Evolutionary conservation across 2,888 invertebrate genomes (phyloP), one percentile per base, ranked within the genome.

Genomic region (Ectemnius continuus): DNA sequence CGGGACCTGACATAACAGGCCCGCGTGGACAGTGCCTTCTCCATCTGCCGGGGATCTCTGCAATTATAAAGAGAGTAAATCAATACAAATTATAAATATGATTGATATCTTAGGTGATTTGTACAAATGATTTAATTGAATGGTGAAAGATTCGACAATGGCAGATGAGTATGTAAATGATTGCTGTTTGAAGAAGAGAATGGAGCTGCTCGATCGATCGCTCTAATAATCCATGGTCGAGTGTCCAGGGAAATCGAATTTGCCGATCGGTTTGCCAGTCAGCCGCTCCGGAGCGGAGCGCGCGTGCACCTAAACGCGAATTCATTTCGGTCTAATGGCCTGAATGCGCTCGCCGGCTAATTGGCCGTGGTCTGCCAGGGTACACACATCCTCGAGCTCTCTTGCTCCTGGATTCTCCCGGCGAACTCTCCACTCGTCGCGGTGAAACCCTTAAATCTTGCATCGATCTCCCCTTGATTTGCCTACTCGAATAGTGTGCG

Each of bases 31-130:
- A 90, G 66, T 90, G 90, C 67, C 89, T 84, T 58, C 89, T 84
- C 88, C 89, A 89, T 82, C 89, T 86, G 52, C 90, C 90, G 6
- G 90, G 90, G 59, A 90, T 90, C 70, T 90, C 90, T 90, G 82
- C 1, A 52, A 36, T 0, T 23, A 23, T 23, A 23, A 47, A 47
- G 4, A n/a, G 5, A 47, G 5, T n/a, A 0, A 3, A 23, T 23
- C 3, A 23, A 23, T 23, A 23, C 3, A 23, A 3, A 23, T 23
- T 23, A 0, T 23, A 2, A 23, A 23, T 23, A 23, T 23, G 3
- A 23, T 23, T 23, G 3, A 23, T 3, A 2, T 23, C 23, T 23
- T 23, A 23, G 23, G 3, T 23, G 3, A 23, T 23, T 23, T 23
- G 23, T 23, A 23, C 2, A 23, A 23, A 23, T 0, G 23, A 23